Conservation (phyloP, 2,888 invertebrate genomes). For the Pyrrhia umbra region DNA sequence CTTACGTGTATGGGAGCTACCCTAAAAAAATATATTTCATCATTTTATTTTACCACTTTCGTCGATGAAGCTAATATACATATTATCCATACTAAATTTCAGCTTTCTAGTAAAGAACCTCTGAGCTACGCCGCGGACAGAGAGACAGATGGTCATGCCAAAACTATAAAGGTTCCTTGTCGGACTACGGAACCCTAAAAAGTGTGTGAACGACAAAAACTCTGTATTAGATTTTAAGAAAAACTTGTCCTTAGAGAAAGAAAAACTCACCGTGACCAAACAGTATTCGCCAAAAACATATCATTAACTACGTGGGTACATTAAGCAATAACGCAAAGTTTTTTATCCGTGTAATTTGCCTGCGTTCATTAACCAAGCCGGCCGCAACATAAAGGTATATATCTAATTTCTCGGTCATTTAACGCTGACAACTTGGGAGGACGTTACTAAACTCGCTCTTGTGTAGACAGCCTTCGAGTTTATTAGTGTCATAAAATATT, state of each 20-base stretch:
- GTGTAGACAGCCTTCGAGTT: slow-evolving; percentile 67
- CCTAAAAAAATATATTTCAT: too few relatives aligned
- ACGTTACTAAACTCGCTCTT: slow-evolving; percentile 56
- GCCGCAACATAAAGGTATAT: slow-evolving; percentile 59
- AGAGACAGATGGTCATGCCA: too few relatives aligned
- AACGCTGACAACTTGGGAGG: slow-evolving; percentile 67
- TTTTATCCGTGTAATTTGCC: slow-evolving; percentile 56
- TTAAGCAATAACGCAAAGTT: slow-evolving; percentile 37
- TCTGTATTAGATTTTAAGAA: background rate
- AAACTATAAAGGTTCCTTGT: background rate
- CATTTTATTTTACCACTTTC: too few relatives aligned
- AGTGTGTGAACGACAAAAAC: background rate
- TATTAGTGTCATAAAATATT: slow-evolving; percentile 74
- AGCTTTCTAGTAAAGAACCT: too few relatives aligned
- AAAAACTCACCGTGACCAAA: background rate
- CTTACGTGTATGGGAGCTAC: too few relatives aligned
- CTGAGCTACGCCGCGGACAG: too few relatives aligned
- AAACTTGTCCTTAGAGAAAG: too few relatives aligned
- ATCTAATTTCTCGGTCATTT: slow-evolving; percentile 74
- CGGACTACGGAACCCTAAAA: too few relatives aligned
- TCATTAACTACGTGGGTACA: slow-evolving; percentile 7
- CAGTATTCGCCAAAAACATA: slow-evolving; percentile 15
- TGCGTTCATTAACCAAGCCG: slow-evolving; percentile 58
- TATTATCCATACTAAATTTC: too few relatives aligned
- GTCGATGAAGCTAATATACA: too few relatives aligned